Evolutionary conservation across 2,797 vertebrate genomes (phyloP).

Genomic region (Amphiprion clarkii): DNA sequence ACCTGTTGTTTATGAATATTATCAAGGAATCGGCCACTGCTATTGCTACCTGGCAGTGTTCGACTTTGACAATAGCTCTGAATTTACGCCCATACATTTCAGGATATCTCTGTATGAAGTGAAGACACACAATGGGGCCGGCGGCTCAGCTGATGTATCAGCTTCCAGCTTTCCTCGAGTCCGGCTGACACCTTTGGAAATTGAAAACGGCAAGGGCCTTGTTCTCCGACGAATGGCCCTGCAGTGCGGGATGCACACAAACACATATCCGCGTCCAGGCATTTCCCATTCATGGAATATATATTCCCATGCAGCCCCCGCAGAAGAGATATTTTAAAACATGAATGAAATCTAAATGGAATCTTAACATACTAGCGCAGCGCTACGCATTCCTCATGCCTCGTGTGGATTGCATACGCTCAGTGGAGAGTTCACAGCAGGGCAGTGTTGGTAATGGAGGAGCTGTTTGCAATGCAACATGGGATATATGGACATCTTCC

Average conservation of each 20-base stretch:
- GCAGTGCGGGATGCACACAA: slow-evolving; percentile 43
- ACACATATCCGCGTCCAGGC: slow-evolving; percentile 41
- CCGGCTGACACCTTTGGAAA: slow-evolving; percentile 82
- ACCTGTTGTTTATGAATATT: slow-evolving; percentile 72
- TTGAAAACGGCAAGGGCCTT: slow-evolving; percentile 80
- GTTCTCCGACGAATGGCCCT: slow-evolving; percentile 71
- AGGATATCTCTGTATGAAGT: slow-evolving; percentile 70
- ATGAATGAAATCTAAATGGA: slow-evolving; percentile 87
- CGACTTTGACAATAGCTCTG: slow-evolving; percentile 64
- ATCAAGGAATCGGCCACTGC: slow-evolving; percentile 49
- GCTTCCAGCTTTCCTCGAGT: slow-evolving; percentile 61
- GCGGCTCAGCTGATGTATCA: slow-evolving; percentile 72
- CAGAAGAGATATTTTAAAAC: slow-evolving; percentile 74
- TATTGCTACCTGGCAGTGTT: slow-evolving; percentile 57
- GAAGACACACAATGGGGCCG: slow-evolving; percentile 73
- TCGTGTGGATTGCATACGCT: slow-evolving; percentile 44
- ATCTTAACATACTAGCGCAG: slow-evolving; percentile 75
- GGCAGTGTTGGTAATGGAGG: slow-evolving; percentile 63
- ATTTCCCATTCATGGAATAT: slow-evolving; percentile 80
- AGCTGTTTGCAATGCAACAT: slow-evolving; percentile 60
- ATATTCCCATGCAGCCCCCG: slow-evolving; percentile 61
- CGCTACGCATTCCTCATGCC: slow-evolving; percentile 44
- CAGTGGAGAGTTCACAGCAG: slow-evolving; percentile 58
- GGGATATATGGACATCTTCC: slow-evolving; percentile 33
- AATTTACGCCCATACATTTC: slow-evolving; percentile 64